These are phyloP conservation scores for Prosopocoilus inquinatus DNA, from an alignment of 2,888 invertebrate species.

Conservation along the genomic window DNA sequence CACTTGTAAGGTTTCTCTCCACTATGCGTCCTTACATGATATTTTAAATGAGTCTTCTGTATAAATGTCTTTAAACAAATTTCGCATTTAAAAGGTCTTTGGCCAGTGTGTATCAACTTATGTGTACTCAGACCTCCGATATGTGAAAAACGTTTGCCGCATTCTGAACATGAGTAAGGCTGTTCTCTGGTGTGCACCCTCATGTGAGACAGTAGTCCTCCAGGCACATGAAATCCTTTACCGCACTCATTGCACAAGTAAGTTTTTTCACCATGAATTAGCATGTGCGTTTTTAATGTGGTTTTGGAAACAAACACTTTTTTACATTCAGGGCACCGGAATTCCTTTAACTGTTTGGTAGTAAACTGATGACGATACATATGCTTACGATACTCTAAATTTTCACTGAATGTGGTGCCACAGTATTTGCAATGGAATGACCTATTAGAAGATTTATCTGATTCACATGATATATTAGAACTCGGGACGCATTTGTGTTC, in stretches of 20 bases:
- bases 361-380: neutral
- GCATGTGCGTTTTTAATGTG: slow-evolving; percentile 4
- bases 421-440: slow-evolving; percentile 22
- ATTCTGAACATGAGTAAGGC: slow-evolving; percentile 37
- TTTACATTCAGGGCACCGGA: slow-evolving; percentile 8
- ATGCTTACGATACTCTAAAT: neutral
- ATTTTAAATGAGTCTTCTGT: slow-evolving; percentile 20
- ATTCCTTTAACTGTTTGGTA: neutral
- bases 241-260: slow-evolving; percentile 23
- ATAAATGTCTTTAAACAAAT: slow-evolving; percentile 21
- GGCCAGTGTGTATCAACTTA: slow-evolving; percentile 39
- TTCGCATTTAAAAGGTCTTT: slow-evolving; percentile 32
- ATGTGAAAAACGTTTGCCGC: slow-evolving; percentile 29
- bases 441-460: slow-evolving; percentile 1
- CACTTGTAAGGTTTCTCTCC: slow-evolving; percentile 24
- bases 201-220: slow-evolving; percentile 12
- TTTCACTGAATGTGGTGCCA: slow-evolving; percentile 18
- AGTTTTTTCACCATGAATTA: slow-evolving; percentile 12
- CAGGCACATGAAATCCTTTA: slow-evolving; percentile 17
- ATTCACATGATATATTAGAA: too few relatives aligned
- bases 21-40: slow-evolving; percentile 24
- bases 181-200: slow-evolving; percentile 39
- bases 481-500: too few relatives aligned
- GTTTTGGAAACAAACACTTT: slow-evolving; percentile 2
- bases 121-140: slow-evolving; percentile 32